phyloP scores from a whole-genome alignment of 2,888 invertebrate species.

The Drosophila macrospina region DNA sequence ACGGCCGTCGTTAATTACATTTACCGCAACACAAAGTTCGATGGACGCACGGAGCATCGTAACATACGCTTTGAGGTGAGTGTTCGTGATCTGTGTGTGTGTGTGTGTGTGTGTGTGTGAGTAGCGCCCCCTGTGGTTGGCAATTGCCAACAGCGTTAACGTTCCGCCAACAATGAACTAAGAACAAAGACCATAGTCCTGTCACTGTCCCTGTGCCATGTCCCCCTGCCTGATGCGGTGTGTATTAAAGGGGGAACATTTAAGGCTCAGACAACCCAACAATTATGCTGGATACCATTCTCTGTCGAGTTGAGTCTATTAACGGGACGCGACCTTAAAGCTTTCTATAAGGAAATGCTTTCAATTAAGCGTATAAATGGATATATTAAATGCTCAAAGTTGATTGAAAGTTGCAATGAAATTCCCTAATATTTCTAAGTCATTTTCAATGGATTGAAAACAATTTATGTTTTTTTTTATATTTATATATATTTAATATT shows the following conservation, averaged over 20 bases:
- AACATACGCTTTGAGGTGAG: slow-evolving; percentile 97
- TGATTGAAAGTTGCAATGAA: no score
- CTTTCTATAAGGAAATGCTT: background rate
- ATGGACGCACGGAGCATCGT: slow-evolving; percentile 94
- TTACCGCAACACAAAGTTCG: slow-evolving; percentile 97
- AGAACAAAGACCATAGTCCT: slow-evolving; percentile 40
- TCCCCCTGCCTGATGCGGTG: background rate
- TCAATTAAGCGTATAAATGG: no score
- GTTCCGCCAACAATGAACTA: slow-evolving; percentile 31
- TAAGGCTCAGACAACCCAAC: slow-evolving; percentile 27
- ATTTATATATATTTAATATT: no score
- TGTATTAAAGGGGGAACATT: slow-evolving; percentile 4
- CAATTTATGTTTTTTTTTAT: no score
- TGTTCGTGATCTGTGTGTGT: slow-evolving; percentile 10
- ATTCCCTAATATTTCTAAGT: no score
- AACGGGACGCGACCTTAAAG: slow-evolving; percentile 24
- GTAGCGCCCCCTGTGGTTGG: slow-evolving; percentile 41
- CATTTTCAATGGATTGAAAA: no score
- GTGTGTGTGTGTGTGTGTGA: slow-evolving; percentile 56
- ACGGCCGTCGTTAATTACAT: slow-evolving; percentile 99
- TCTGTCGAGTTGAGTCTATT: slow-evolving; percentile 12
- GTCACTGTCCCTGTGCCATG: no score
- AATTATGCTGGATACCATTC: slow-evolving; percentile 32
- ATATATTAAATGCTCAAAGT: no score
- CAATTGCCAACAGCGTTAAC: slow-evolving; percentile 27